Evolutionary conservation across 1,140 invertebrate species (phyloP), one percentile per base, ranked within the genome.

Genomic region (Dolichoris vasculosae): DNA sequence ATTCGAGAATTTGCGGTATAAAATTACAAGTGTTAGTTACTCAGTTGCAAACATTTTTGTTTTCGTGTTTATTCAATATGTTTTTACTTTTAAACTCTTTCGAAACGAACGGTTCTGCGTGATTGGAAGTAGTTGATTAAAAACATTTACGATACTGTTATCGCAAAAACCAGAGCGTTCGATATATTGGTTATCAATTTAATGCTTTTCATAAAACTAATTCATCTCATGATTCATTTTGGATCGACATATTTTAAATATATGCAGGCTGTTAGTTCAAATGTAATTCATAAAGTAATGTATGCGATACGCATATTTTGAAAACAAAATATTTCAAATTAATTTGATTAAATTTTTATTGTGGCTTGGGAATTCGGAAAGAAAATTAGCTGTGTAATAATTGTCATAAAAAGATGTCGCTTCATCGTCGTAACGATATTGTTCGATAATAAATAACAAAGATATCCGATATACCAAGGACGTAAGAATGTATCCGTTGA

Each of bases 81-180:
- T 85, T 79, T 81, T 75, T 81, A 40, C 59, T 30, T 81, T 67
- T 67, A 73, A 32, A 32, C 67, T 20, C 40, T 17, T 73, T 43
- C 20, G 59, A 64, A 63, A 77, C 38, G 59, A 78, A 67, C 71
- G 81, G 78, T 80, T 79, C 40, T 26, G 23, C 81, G 63, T 40
- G 83, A 80, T 81, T 80, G 59, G 43, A 80, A 40, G 32, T 7
- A 7, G 77, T 26, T 64, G 77, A 85, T 85, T 85, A 81, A 85
- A 85, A 85, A 75, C 13, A 75, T 73, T 26, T 43, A 26, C 64
- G 40, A 43, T 59, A 43, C 13, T 15, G 35, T 23, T 63, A 63
- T 48, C 32, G 77, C 51, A 13, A 79, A 38, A 79, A 55, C 46
- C 59, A 11, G n/a, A n/a, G 26, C 78, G 26, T n/a, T 43, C 38